Base-by-base conservation (phyloP, 2,797 vertebrate species). In the Botia almorhae region DNA sequence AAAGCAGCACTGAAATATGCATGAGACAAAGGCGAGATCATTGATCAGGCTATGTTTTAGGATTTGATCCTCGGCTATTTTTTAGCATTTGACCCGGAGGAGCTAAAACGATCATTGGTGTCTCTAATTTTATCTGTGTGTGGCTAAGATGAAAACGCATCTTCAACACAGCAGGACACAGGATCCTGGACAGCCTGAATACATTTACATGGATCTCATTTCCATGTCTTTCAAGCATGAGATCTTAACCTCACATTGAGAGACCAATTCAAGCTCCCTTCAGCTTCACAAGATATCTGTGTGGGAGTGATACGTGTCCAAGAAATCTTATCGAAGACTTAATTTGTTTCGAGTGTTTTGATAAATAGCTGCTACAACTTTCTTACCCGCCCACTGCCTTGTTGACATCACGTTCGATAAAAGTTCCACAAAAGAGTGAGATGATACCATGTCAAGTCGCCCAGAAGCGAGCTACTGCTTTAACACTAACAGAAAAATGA, bases 291-390 rank as follows among this genome's bases (percentile, higher is more conserved):
- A 72, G 58, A 72, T 51, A 64, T 71, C 77, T 71, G 69, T 55
- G 77, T 79, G 48, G 77, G 77, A 72, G 77, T 43, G 29, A 5
- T 10, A 39, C 14, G 48, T 64, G 77, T 71, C 48, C 60, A 58
- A 79, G 77, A 72, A 72, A 60, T 79, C 11, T 61, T 53, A 64
- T 13, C 8, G 2, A 55, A 63, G 58, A 26, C 77, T 55, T 64
- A 26, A 79, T 72, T 79, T 7, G 29, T 71, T 55, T 43, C 64
- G n/a, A 71, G 56, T 11, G 60, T 79, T 72, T 79, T 79, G 77
- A 71, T 79, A 55, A 79, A 79, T 36, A 43, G 48, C 68, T 61
- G 58, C 68, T 79, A 63, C 69, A 72, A 79, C 69, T 55, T 64
- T 79, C 33, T 78, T 43, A 70, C 4, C 76, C 77, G 72, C 69